A percentile compares a stretch with the other conserved stretches of the same genome.
These are phyloP conservation scores for Calameuta filiformis DNA, from an alignment of 2,888 invertebrate species.

Conservation along the genomic window DNA sequence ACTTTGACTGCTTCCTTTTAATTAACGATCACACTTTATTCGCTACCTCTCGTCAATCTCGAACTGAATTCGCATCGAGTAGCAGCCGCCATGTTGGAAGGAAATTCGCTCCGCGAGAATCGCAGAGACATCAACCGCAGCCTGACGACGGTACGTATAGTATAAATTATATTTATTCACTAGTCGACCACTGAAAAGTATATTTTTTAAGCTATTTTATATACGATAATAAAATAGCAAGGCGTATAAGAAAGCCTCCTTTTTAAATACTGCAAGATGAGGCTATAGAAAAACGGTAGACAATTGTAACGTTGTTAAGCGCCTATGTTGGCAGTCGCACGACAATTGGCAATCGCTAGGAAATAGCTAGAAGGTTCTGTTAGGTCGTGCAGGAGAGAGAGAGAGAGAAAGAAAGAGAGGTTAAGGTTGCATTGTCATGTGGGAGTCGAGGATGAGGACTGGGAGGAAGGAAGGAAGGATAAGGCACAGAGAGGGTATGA, in stretches of 20 bases:
- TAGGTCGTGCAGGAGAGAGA: not conserved
- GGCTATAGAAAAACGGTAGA: not conserved
- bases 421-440: slow-evolving; percentile 19
- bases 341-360: slow-evolving; percentile 47
- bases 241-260: not conserved
- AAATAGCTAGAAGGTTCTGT: slow-evolving; percentile 34
- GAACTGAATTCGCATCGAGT: slow-evolving; percentile 5
- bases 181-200: not conserved
- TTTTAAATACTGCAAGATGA: not conserved
- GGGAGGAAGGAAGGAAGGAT: slow-evolving; percentile 6
- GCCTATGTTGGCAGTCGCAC: slow-evolving; percentile 35
- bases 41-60: not conserved
- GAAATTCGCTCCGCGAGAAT: not conserved
- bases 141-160: not conserved
- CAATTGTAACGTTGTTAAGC: slow-evolving; percentile 19
- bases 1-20: slow-evolving; percentile 1
- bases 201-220: not conserved
- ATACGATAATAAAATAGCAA: not conserved
- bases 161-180: not conserved
- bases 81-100: not conserved
- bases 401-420: slow-evolving; percentile 3
- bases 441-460: slow-evolving; percentile 28
- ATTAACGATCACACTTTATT: not conserved
- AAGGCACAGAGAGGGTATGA: slow-evolving; percentile 28
- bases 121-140: not conserved